These are phyloP conservation scores for Panagrolaimus sp. DNA, from an alignment of 1,140 invertebrate genomes.

Conservation along the genomic window DNA sequence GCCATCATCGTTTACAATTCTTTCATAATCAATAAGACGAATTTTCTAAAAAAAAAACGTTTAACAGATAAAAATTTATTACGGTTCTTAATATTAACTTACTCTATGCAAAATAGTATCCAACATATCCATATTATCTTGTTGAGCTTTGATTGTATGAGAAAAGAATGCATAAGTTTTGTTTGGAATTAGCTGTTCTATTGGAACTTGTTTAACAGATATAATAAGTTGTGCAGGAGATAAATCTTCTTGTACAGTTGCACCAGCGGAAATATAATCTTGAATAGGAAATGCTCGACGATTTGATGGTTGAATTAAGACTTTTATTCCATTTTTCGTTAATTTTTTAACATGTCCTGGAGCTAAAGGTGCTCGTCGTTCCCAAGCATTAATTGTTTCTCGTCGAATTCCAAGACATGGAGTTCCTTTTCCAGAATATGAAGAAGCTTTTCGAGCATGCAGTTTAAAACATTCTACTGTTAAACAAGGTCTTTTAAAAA, in stretches of 20 bases:
- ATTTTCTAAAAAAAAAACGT: slow-evolving; percentile 78
- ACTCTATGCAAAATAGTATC: slow-evolving; percentile 90
- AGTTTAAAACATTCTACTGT: too few relatives aligned
- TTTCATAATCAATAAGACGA: slow-evolving; percentile 92
- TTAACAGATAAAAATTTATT: not conserved
- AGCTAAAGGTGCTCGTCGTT: slow-evolving; percentile 84
- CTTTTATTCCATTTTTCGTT: slow-evolving; percentile 73
- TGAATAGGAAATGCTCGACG: slow-evolving; percentile 91
- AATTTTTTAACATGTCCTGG: slow-evolving; percentile 82
- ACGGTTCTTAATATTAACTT: slow-evolving; percentile 33
- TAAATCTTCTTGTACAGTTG: slow-evolving; percentile 88
- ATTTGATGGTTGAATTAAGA: slow-evolving; percentile 96
- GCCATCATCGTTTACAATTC: slow-evolving; percentile 79
- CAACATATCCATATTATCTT: slow-evolving; percentile 90
- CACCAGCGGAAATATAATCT: slow-evolving; percentile 80
- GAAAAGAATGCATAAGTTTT: slow-evolving; percentile 98
- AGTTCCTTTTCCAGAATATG: not conserved
- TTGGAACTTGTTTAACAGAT: slow-evolving; percentile 92
- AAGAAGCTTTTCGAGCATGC: too few relatives aligned
- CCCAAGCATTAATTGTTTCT: slow-evolving; percentile 68
- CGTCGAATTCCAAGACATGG: slow-evolving; percentile 40
- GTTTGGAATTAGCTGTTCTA: slow-evolving; percentile 83
- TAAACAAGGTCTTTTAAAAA: too few relatives aligned
- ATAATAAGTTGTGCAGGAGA: slow-evolving; percentile 82
- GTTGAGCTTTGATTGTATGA: slow-evolving; percentile 97